A percentile compares a stretch with the other conserved stretches of the same genome.
Conservation (phyloP, 1,140 invertebrate species). For the Camponotus floridanus region DNA sequence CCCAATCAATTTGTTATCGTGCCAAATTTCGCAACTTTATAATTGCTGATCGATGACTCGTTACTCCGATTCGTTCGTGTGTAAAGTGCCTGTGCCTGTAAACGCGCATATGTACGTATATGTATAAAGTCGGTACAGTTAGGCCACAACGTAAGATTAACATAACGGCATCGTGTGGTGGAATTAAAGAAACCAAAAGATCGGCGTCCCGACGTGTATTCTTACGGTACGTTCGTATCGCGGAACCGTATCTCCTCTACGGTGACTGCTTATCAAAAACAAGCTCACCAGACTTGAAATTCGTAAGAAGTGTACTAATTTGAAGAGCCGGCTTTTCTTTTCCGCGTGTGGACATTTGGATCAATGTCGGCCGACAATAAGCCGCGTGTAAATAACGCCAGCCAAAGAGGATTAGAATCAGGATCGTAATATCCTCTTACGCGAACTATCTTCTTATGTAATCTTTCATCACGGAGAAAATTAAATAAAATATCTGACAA, state of each 20-base stretch:
- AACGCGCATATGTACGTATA: background rate
- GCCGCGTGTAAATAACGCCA: background rate
- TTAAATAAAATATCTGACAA: too few relatives aligned
- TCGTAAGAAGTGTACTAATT: constrained; percentile 67
- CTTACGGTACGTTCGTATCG: constrained; percentile 22
- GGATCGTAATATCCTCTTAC: background rate
- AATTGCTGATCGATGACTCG: constrained; percentile 32
- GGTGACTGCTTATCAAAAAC: constrained; percentile 78
- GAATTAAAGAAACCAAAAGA: constrained; percentile 76
- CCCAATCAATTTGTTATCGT: background rate
- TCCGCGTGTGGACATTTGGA: background rate
- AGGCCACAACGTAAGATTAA: constrained; percentile 73
- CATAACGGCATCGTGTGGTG: constrained; percentile 73
- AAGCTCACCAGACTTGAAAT: constrained; percentile 73
- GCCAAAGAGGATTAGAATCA: constrained; percentile 9
- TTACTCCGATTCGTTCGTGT: constrained; percentile 4
- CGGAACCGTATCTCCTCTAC: constrained; percentile 67
- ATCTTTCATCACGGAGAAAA: background rate
- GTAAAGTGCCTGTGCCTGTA: constrained; percentile 23
- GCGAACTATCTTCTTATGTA: background rate
- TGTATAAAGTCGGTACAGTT: constrained; percentile 73
- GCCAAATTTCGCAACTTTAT: constrained; percentile 33
- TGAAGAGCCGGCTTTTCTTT: constrained; percentile 18
- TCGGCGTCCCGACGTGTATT: constrained; percentile 35
- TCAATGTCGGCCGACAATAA: background rate